These are phyloP conservation scores for Papilio xuthus DNA, from an alignment of 1,140 invertebrate genomes.

Conservation along the genomic window DNA sequence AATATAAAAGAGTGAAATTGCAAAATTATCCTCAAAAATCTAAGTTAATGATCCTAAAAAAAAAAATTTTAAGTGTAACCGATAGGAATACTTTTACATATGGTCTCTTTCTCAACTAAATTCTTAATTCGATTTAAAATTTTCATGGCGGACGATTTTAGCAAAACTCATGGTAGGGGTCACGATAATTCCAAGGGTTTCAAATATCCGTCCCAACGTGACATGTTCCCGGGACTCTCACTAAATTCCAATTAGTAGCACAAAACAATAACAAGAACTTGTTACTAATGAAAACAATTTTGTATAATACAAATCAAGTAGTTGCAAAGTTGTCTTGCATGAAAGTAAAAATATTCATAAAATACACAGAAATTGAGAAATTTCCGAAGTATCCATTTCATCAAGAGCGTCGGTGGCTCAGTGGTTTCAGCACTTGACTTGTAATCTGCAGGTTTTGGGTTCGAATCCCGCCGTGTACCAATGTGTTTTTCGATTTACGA, in stretches of 20 bases:
- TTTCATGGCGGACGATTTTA: not conserved
- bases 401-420: too few relatives aligned
- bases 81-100: not conserved
- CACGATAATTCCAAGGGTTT: slow-evolving; percentile 42
- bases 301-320: slow-evolving; percentile 5
- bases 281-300: slow-evolving; percentile 13
- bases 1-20: too few relatives aligned
- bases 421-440: too few relatives aligned
- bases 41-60: too few relatives aligned
- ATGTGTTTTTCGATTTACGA: too few relatives aligned
- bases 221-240: slow-evolving; percentile 36
- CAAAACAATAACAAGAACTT: slow-evolving; percentile 29
- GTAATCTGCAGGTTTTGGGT: too few relatives aligned
- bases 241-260: slow-evolving; percentile 31
- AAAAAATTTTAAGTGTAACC: not conserved
- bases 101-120: too few relatives aligned
- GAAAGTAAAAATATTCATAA: not conserved
- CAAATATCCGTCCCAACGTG: slow-evolving; percentile 47
- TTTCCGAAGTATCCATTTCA: too few relatives aligned
- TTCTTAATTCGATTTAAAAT: not conserved
- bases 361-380: too few relatives aligned
- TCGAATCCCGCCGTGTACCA: too few relatives aligned
- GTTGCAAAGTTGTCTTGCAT: not conserved
- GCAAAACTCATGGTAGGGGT: slow-evolving; percentile 14
- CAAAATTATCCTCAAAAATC: too few relatives aligned